phyloP scores from a whole-genome alignment of 30 jellyfish, hydroid and myxozoan genomes.

The Cassiopea andromeda region DNA sequence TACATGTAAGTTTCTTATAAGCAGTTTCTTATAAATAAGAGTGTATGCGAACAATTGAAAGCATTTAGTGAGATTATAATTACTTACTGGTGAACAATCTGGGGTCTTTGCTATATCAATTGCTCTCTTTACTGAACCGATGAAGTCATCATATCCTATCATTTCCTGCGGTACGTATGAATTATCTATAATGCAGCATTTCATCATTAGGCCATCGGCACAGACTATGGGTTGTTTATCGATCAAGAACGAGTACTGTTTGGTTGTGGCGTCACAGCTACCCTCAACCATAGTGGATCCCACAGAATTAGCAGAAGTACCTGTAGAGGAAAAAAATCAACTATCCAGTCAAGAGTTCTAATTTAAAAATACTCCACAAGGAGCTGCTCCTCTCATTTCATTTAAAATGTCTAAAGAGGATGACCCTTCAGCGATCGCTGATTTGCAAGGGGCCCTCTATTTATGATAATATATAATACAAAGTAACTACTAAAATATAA shows the following conservation, averaged over 20 bases:
- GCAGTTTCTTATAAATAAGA: no score
- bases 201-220: constrained; percentile 74
- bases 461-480: no score
- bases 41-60: no score
- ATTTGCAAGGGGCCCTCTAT: no score
- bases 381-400: no score
- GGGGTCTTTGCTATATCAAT: constrained; percentile 39
- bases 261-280: constrained; percentile 7
- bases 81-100: constrained; percentile 56
- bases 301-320: background rate
- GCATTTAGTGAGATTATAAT: background rate
- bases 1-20: no score
- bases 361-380: no score
- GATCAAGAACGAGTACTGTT: constrained; percentile 28
- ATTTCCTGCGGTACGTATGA: constrained; percentile 74
- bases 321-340: constrained; percentile 9
- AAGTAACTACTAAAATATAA: no score
- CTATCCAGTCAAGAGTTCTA: background rate
- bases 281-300: constrained; percentile 11
- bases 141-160: constrained; percentile 50
- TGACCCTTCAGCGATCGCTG: no score
- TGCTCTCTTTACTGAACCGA: constrained; percentile 35
- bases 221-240: constrained; percentile 74
- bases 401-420: no score
- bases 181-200: constrained; percentile 48